Conservation (phyloP, 2,113 vertebrate genomes). For the Tretioscincus oriximinensis region DNA sequence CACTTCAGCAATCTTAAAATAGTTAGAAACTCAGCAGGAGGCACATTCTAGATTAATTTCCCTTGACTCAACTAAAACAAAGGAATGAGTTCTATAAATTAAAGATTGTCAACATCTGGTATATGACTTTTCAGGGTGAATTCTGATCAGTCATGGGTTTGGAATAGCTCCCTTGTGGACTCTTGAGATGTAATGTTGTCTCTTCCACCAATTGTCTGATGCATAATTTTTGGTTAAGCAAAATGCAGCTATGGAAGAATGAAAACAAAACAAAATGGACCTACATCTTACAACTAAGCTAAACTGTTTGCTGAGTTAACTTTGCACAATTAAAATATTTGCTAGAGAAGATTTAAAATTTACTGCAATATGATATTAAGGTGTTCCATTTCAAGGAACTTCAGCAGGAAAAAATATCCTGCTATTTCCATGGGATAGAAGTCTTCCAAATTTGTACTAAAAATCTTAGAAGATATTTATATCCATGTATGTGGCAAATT, state of each 20-base stretch:
- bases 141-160: slow-evolving; percentile 8
- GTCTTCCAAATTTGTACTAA: not conserved
- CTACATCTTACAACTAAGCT: not conserved
- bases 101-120: slow-evolving; percentile 33
- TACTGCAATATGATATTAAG: not conserved
- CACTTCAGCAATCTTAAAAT: not conserved
- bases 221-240: slow-evolving; percentile 14
- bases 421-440: not conserved
- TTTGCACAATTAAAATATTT: not conserved
- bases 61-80: slow-evolving; percentile 18
- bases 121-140: slow-evolving; percentile 20
- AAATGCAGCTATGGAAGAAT: not conserved
- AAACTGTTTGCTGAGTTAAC: not conserved
- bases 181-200: slow-evolving; percentile 17
- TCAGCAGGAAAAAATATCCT: not conserved
- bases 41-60: slow-evolving; percentile 26
- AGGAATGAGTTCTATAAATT: slow-evolving; percentile 18
- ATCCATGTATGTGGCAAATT: not conserved
- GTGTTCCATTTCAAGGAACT: not conserved
- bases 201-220: slow-evolving; percentile 12
- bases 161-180: slow-evolving; percentile 20
- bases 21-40: slow-evolving; percentile 2
- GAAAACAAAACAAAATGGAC: not conserved
- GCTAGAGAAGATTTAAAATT: not conserved
- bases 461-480: not conserved